These are phyloP conservation scores for Spodoptera frugiperda DNA, from an alignment of 1,140 invertebrate species.

Conservation along the genomic window DNA sequence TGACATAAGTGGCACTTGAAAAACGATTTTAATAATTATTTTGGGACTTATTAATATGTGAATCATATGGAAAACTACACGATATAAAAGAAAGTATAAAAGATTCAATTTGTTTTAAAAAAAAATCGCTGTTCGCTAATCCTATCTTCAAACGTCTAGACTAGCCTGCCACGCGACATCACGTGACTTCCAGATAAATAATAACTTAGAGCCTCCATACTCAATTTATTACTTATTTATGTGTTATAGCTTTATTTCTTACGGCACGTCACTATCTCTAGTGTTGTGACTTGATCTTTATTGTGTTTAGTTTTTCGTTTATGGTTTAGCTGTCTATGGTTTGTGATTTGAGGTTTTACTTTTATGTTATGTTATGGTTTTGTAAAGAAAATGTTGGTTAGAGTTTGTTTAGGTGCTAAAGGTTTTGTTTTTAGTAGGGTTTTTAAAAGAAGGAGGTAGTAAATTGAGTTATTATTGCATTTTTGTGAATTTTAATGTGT, in stretches of 20 bases:
- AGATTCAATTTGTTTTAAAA: not conserved
- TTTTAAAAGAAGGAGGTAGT: too few relatives aligned
- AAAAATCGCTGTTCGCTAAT: slow-evolving; percentile 39
- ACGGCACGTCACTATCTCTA: slow-evolving; percentile 30
- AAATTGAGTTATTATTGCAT: too few relatives aligned
- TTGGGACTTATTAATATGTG: too few relatives aligned
- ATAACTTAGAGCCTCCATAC: slow-evolving; percentile 43
- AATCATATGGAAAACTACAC: too few relatives aligned
- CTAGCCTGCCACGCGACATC: slow-evolving; percentile 64
- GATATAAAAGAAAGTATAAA: too few relatives aligned
- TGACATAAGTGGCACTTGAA: too few relatives aligned
- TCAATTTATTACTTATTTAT: slow-evolving; percentile 63
- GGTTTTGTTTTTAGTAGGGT: too few relatives aligned
- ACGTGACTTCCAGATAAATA: slow-evolving; percentile 53
- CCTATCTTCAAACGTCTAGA: slow-evolving; percentile 29
- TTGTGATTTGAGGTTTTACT: not conserved
- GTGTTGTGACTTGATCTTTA: slow-evolving; percentile 10
- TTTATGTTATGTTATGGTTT: not conserved
- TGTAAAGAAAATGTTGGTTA: too few relatives aligned
- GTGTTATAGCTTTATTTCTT: slow-evolving; percentile 51
- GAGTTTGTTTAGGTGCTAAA: too few relatives aligned
- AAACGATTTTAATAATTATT: too few relatives aligned
- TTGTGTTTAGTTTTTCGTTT: slow-evolving; percentile 27
- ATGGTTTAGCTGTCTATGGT: slow-evolving; percentile 15
- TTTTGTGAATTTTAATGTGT: too few relatives aligned